Evolutionary conservation across 2,888 invertebrate species (phyloP), one percentile per base, ranked within the genome.

Genomic region (Nomada fabriciana): DNA sequence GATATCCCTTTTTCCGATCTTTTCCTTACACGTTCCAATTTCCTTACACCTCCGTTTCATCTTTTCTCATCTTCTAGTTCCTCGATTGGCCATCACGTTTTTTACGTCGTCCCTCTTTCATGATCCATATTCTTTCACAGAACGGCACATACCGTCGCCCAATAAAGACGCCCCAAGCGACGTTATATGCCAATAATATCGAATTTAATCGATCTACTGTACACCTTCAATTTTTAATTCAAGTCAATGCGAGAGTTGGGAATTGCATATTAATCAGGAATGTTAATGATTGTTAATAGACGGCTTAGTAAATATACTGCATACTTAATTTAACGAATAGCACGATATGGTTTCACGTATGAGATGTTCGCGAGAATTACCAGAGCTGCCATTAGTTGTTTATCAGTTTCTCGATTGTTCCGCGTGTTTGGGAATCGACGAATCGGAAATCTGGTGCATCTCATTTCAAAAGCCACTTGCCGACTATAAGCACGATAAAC

Each of bases 391-490:
- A 15, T 9, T 10, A 9, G 55, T 43, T 72, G 53, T 73, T 57
- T 73, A 64, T 10, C 11, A 18, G 10, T 20, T 47, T 47, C 23
- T 25, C 11, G 47, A 73, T 69, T 20, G 50, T 61, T 77, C 13
- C 11, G 18, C 2, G 20, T 43, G 20, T 55, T 68, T n/a, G 23
- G 13, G 0, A n/a, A 50, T 47, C 64, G 15, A 5, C 36, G 20
- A 57, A 15, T 60, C 60, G 64, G 36, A 64, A 71, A 79, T 79
- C 47, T 52, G 55, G 15, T n/a, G 52, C 55, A 29, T 67, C 68
- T 18, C 55, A 25, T 43, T 29, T 63, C 72, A 52, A 68, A 72
- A 80, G 68, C 72, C 72, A 80, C 67, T 80, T 72, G 57, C 43
- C n/a, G 50, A 64, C 47, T 55, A 60, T 23, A 53, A 57, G 60